Evolutionary conservation across 2,888 invertebrate species (phyloP), one percentile per base, ranked within the genome.

Genomic region (Eristalis tenax): DNA sequence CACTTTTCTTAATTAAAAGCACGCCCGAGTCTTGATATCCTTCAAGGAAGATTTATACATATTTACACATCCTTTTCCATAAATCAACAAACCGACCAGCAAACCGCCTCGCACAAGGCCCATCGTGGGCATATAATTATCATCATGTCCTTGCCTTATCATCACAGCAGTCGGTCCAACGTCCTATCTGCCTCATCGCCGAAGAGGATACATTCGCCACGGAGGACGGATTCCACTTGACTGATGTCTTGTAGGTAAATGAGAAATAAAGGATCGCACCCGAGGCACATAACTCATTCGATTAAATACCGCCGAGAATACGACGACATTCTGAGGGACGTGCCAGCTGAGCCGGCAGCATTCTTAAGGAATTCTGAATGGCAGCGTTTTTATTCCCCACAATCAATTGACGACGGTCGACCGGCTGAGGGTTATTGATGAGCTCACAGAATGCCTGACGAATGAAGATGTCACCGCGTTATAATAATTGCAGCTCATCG

Each of bases 1-100:
- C 77, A 83, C 77, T 82, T 56, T 82, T 77, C 77, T 77, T 83
- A 83, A 83, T 83, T 83, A 83, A 83, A 83, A 83, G 61, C 57
- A 32, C 73, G 73, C 83, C 63, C 61, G 22, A 63, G 38, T n/a
- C 50, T 61, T 65, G 73, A 32, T 82, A 82, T 71, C 61, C 66
- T 28, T 59, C 73, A 65, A 73, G 66, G 56, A 73, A 73, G 83
- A 83, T 83, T 83, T 83, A 83, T 77, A 63, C 77, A 56, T 77
- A 83, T 77, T 77, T 77, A 73, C 68, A 83, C 71, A 77, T 77
- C 66, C 71, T 83, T 83, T 73, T 73, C 68, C 71, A 83, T 83
- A 83, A 83, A 77, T 83, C 83, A 83, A 73, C 71, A 56, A 57
- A 71, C 43, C 32, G 59, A 26, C 82, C 65, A 71, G 28, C 65